Conservation (phyloP, 1,140 invertebrate species). For the Drosophila hydei region DNA sequence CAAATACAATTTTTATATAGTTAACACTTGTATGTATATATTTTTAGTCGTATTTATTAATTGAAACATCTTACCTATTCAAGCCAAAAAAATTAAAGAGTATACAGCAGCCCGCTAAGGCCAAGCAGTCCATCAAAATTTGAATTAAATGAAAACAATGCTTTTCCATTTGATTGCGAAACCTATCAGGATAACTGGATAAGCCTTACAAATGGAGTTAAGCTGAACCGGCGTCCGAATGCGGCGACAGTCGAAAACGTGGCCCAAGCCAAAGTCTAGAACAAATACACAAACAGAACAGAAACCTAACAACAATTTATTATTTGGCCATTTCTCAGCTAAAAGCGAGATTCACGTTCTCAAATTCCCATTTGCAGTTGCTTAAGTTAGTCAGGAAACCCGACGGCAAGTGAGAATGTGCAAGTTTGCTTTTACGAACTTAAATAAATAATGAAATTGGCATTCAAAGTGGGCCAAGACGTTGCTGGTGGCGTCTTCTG, state of each 20-base stretch:
- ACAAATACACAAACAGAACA: constrained; percentile 51
- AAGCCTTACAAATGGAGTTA: constrained; percentile 30
- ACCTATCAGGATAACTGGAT: constrained; percentile 41
- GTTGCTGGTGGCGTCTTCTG: constrained; percentile 9
- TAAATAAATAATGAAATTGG: constrained; percentile 79
- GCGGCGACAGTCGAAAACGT: constrained; percentile 17
- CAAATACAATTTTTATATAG: too few species aligned
- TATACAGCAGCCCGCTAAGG: background rate
- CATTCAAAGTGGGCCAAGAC: constrained; percentile 54
- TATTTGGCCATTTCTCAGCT: constrained; percentile 64
- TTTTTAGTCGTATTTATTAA: too few species aligned
- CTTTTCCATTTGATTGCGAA: constrained; percentile 64
- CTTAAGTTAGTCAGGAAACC: background rate
- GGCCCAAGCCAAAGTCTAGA: constrained; percentile 29
- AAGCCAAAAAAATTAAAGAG: too few species aligned
- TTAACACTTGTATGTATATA: too few species aligned
- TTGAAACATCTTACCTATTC: too few species aligned
- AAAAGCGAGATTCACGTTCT: constrained; percentile 9
- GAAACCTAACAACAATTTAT: constrained; percentile 67
- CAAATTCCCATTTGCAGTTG: constrained; percentile 15
- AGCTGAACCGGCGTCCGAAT: constrained; percentile 42
- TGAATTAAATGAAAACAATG: constrained; percentile 80
- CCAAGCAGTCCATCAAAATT: constrained; percentile 46
- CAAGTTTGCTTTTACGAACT: constrained; percentile 68
- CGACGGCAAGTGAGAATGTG: constrained; percentile 62